Evolutionary conservation across 2,113 vertebrate genomes (phyloP).

Genomic region (Urocynchramus pylzowi): DNA sequence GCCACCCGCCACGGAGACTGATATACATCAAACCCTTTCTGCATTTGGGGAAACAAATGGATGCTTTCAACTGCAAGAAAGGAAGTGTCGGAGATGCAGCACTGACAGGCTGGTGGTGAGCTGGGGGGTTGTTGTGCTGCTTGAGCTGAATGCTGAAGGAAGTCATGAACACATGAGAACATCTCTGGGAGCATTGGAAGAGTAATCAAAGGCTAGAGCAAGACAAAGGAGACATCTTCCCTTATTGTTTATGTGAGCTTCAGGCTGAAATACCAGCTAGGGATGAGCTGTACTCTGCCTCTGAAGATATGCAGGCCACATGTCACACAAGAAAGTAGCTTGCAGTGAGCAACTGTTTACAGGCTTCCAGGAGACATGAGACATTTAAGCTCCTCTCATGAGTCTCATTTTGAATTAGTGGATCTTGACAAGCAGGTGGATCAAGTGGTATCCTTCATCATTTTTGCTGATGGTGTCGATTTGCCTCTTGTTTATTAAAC

Average conservation of each 20-base stretch:
- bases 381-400: neutral
- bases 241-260: neutral
- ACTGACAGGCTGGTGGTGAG: neutral
- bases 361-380: neutral
- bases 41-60: neutral
- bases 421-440: neutral
- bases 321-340: neutral
- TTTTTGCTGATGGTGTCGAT: neutral
- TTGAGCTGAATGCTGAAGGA: neutral
- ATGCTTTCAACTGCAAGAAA: neutral
- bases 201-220: neutral
- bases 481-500: neutral
- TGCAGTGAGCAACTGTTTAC: neutral
- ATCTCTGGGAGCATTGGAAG: neutral
- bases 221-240: neutral
- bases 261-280: neutral
- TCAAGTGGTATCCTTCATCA: neutral
- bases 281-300: neutral
- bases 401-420: neutral
- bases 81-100: neutral
- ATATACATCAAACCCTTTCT: constrained; percentile 9
- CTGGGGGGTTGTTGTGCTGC: rapidly evolving
- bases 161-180: neutral
- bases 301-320: neutral
- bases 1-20: neutral